Conservation (phyloP, 2,113 vertebrate species). For the Macheiramphus alcinus region DNA sequence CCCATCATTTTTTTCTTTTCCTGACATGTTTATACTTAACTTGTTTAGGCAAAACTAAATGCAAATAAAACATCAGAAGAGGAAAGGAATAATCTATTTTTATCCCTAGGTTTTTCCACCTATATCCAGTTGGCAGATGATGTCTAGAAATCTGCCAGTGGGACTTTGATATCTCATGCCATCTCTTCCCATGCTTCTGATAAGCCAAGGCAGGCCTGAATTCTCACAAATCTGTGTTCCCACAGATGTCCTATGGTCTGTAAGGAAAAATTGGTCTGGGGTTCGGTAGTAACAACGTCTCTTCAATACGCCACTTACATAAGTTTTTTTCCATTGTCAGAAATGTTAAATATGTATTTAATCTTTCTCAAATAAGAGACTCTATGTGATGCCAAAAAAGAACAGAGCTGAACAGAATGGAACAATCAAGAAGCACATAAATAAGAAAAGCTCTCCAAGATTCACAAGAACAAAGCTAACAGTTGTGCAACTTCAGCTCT, state of each 20-base stretch:
- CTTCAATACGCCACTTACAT: background rate
- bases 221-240: background rate
- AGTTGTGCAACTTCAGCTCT: background rate
- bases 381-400: background rate
- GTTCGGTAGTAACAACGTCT: background rate
- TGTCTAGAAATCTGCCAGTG: background rate
- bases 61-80: background rate
- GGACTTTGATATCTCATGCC: background rate
- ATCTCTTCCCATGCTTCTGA: background rate
- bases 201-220: background rate
- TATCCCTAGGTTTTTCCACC: background rate
- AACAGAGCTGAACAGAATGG: background rate
- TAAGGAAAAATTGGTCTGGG: background rate
- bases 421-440: background rate
- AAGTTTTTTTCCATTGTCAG: background rate
- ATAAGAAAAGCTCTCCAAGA: background rate
- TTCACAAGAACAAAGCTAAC: background rate
- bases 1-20: background rate
- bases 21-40: conserved; percentile 1
- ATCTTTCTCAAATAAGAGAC: background rate
- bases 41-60: background rate
- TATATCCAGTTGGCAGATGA: background rate
- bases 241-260: background rate
- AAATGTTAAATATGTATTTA: background rate
- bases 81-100: background rate